Conservation (phyloP, 2,888 invertebrate species). For the Ectemnius lituratus region DNA sequence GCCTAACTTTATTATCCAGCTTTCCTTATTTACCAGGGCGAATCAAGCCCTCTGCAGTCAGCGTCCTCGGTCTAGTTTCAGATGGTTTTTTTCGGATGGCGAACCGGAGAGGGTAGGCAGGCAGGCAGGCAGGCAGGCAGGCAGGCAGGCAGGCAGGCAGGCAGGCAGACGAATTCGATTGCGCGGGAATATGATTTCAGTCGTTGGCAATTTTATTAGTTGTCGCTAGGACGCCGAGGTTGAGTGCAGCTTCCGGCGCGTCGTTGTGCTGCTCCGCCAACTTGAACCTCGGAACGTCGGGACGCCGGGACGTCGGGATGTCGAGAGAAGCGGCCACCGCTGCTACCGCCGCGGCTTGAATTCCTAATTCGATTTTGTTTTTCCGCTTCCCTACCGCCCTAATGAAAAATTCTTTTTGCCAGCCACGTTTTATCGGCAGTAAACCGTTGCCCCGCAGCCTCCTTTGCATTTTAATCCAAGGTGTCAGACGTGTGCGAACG, state of each 20-base stretch:
- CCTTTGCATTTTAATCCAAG: too few species aligned
- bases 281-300: too few species aligned
- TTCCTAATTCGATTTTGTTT: constrained; percentile 68
- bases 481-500: too few species aligned
- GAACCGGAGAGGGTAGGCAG: constrained; percentile 5
- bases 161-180: constrained; percentile 50
- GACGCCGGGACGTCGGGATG: too few species aligned
- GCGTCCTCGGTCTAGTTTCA: too few species aligned
- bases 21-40: not conserved
- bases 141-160: too few species aligned
- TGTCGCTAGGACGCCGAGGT: constrained; percentile 61
- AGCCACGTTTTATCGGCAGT: constrained; percentile 9
- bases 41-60: too few species aligned
- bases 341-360: constrained; percentile 48
- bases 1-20: too few species aligned
- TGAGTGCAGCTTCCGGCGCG: too few species aligned
- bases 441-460: not conserved
- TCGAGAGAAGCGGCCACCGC: constrained; percentile 8
- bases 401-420: constrained; percentile 8
- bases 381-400: constrained; percentile 36
- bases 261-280: too few species aligned
- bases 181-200: constrained; percentile 71
- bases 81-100: constrained; percentile 2
- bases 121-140: too few species aligned
- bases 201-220: constrained; percentile 71